Evolutionary conservation across 1,140 invertebrate genomes (phyloP), one percentile per base, ranked within the genome.

Genomic region (Cepaea nemoralis): DNA sequence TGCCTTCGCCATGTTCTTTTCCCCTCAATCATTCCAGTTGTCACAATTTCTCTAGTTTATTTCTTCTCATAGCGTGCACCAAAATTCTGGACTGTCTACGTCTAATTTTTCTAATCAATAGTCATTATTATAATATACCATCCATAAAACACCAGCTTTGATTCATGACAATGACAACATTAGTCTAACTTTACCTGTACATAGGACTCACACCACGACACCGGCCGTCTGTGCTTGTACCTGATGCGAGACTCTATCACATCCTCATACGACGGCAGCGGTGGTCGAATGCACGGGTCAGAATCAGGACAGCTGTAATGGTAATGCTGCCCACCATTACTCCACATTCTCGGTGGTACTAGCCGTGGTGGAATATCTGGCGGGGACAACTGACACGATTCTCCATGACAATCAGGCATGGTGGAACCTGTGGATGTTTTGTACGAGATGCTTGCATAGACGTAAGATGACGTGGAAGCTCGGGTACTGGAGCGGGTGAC

Each of bases 391-490:
- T n/a, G 5, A 42, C 27, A 39, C 27, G 75, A 27, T 74, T 24
- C 27, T 10, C 39, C 71, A 24, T 6, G 59, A 12, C 6, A 27
- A 31, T 12, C 5, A 33, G 50, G 40, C 10, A 27, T 10, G 35
- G 22, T 10, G 3, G 40, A 24, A 45, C 24, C 12, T 12, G 39
- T 45, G 12, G 40, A 39, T 2, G 42, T 16, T 59, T 73, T 48
- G 67, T 69, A 80, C 0, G 78, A 80, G 45, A 80, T 39, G 39
- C 78, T 80, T 12, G 78, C 27, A 69, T 80, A 80, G 0, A 80
- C 35, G n/a, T 73, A 80, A 0, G 78, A 80, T 1, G 78, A 79
- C 0, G 77, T 45, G 1, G 40, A 16, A 14, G 75, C 14, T 48
- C 31, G 24, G 22, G 40, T 42, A 22, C 35, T 31, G 19, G 78